Base-by-base conservation (phyloP, 2,797 vertebrate genomes). In the Neomorphus geoffroyi region DNA sequence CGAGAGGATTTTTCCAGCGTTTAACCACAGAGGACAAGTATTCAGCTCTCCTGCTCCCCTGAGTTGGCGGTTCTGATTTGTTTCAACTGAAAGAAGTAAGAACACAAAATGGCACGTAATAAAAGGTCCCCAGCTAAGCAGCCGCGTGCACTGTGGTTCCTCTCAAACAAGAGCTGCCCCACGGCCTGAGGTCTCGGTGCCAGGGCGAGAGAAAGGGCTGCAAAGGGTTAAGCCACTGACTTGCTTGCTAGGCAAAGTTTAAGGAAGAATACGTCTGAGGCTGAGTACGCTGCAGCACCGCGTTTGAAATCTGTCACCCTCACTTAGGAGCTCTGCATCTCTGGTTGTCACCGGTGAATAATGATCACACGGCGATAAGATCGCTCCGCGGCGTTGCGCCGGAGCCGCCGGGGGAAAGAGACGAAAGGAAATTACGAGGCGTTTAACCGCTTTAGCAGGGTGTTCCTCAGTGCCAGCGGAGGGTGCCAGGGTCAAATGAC, bases 211-310 rank as follows among this genome's bases (percentile, higher is more conserved):
- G 67, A 35, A 61, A 62, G 71, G 92, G 80, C 71, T 79, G 39
- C 81, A 95, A 95, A 97, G 98, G 93, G 98, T 98, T 98, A 98
- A 98, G 35, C 60, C 56, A 58, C 77, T 67, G 94, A 91, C 95
- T 96, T 48, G 94, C 96, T 95, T 88, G 94, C 89, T 72, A 93
- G 74, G 90, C 92, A 72, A 95, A 97, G 89, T 97, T 96, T 77
- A 86, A 96, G 93, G 84, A 74, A 73, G 92, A 91, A 15, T 51
- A 53, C n/a, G 93, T 80, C 92, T 92, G 43, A 13, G 67, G 73
- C 93, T 66, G 79, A 89, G 92, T 87, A 90, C 80, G 86, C 87
- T 6, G 80, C 77, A 96, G 95, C 92, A 73, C 64, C 88, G 65
- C 79, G 88, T 83, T 95, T 84, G 88, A 97, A 96, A 96, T 88